phyloP scores from a whole-genome alignment of 1,140 invertebrate species.

The Apis florea region DNA sequence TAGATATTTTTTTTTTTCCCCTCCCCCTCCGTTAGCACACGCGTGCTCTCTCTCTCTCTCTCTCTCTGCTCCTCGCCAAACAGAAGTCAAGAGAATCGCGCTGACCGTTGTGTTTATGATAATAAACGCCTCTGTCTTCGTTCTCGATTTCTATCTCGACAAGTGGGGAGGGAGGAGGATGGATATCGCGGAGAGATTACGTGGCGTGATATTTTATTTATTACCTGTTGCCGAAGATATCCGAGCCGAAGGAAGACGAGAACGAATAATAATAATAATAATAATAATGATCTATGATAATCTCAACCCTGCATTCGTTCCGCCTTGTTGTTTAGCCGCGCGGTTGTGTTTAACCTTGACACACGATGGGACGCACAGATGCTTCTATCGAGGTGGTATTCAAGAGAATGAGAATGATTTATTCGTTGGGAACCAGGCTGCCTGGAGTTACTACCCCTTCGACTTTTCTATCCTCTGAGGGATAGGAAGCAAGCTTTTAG shows the following conservation, averaged over 20 bases:
- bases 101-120: conserved; percentile 23
- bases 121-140: conserved; percentile 20
- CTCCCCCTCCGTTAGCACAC: not conserved
- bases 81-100: not conserved
- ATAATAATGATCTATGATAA: conserved; percentile 37
- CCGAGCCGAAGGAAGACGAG: not conserved
- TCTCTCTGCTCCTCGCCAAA: no score
- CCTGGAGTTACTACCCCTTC: no score
- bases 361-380: no score
- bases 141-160: conserved; percentile 23
- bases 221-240: not conserved
- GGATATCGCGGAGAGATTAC: conserved; percentile 22
- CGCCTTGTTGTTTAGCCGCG: not conserved
- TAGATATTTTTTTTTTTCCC: not conserved
- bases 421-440: not conserved
- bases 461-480: no score
- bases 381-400: no score
- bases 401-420: conserved; percentile 4
- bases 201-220: conserved; percentile 45
- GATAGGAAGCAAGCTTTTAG: no score
- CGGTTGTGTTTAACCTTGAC: not conserved
- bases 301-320: conserved; percentile 1
- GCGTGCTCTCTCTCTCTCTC: not conserved
- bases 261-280: no score
- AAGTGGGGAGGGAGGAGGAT: not conserved